phyloP scores from a whole-genome alignment of 2,113 vertebrate species.

The Felis catus region F.catus_Fca126_mat1.0 CM031414.1:58495501-58496000 shows the following conservation, averaged over 20 bases:
- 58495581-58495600: neutral
- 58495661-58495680: neutral
- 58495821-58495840: neutral
- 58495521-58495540: neutral
- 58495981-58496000: neutral
- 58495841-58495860: neutral
- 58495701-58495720: neutral
- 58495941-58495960: neutral
- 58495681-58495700: too few species aligned
- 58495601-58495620: neutral
- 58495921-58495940: neutral
- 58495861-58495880: neutral
- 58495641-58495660: neutral
- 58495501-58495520: neutral
- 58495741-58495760: neutral
- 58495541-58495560: conserved; percentile 21
- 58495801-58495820: neutral
- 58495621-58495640: neutral
- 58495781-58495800: neutral
- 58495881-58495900: neutral
- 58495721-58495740: fast-evolving
- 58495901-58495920: neutral
- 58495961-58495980: neutral
- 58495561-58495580: conserved; percentile 48
- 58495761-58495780: neutral